Conservation (phyloP, 2,888 invertebrate genomes). For the Idaea dimidiata region DNA sequence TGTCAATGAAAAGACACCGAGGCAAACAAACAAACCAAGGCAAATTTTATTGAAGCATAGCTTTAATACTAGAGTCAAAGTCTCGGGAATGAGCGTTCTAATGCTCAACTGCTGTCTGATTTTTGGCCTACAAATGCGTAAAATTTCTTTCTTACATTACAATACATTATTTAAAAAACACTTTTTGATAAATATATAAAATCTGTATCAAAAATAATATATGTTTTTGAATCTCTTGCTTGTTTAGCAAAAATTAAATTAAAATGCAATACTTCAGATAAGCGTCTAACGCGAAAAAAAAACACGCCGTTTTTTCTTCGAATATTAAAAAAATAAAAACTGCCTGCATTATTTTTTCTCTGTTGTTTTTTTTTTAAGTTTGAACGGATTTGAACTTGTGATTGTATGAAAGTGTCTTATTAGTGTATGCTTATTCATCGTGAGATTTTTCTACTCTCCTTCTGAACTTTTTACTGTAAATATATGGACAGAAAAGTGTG, state of each 20-base stretch:
- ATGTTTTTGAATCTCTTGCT: background rate
- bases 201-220: background rate
- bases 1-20: background rate
- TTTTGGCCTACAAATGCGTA: background rate
- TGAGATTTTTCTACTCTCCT: background rate
- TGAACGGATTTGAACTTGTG: conserved; percentile 36
- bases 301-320: background rate
- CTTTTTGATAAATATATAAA: background rate
- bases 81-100: background rate
- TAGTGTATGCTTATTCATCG: conserved; percentile 18
- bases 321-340: background rate
- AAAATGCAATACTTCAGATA: background rate
- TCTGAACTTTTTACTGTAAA: background rate
- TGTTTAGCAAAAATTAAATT: background rate
- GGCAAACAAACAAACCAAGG: background rate
- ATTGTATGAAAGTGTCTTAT: conserved; percentile 42
- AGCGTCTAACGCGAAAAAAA: background rate
- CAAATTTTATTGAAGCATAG: background rate
- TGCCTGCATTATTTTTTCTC: background rate
- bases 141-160: background rate
- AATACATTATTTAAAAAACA: too few relatives aligned
- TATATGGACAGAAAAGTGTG: background rate
- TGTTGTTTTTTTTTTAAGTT: background rate
- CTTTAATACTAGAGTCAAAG: background rate
- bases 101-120: background rate